Percentiles rank a stretch among this genome's conserved stretches.
These are phyloP conservation scores for Xiphophorus birchmanni DNA, from an alignment of 2,797 vertebrate species.

Conservation along the genomic window DNA sequence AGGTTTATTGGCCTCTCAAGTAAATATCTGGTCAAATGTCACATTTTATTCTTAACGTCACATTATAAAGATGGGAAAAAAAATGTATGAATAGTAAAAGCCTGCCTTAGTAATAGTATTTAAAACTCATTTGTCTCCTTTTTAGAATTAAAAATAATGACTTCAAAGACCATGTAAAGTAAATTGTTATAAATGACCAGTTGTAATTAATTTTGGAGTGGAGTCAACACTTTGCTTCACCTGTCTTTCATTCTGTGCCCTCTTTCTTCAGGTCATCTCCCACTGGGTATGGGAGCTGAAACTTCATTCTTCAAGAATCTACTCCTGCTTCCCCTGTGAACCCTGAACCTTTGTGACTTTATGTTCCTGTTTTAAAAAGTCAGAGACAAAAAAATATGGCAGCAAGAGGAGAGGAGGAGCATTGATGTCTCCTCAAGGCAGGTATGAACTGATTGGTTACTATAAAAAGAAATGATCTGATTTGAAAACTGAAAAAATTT, in stretches of 20 bases:
- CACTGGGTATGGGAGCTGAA: not conserved
- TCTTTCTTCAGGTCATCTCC: not conserved
- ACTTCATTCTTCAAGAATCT: not conserved
- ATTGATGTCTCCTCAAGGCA: not conserved
- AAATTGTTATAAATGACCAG: no score
- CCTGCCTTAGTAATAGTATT: not conserved
- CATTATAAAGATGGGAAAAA: not conserved
- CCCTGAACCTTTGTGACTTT: not conserved
- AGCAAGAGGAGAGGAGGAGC: not conserved
- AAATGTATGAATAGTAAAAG: not conserved
- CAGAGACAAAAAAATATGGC: not conserved
- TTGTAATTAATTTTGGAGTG: no score
- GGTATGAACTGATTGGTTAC: not conserved
- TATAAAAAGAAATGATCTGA: not conserved
- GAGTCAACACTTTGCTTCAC: not conserved
- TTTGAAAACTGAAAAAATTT: not conserved
- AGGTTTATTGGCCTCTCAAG: not conserved
- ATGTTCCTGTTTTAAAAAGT: not conserved
- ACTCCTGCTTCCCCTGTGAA: not conserved
- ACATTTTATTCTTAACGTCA: not conserved
- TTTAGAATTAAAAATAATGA: no score
- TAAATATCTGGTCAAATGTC: no score
- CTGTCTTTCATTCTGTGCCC: no score
- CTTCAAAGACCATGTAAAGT: no score
- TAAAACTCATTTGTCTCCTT: not conserved